A percentile compares a stretch with the other conserved stretches of the same genome.
Conservation (phyloP, 2,113 vertebrate genomes). For the Eudyptes chrysolophus region DNA sequence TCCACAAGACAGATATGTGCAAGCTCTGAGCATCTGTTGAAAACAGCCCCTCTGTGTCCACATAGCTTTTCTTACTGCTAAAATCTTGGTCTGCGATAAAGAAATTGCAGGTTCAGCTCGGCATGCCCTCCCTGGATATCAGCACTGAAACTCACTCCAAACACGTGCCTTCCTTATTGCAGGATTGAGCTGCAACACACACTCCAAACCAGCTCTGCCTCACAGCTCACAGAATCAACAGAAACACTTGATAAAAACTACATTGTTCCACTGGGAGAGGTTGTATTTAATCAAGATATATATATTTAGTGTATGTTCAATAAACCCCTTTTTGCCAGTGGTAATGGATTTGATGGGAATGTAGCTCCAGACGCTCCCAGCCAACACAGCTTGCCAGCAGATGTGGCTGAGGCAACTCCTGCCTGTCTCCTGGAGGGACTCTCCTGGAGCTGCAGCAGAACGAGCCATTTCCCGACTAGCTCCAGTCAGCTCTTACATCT, state of each 20-base stretch:
- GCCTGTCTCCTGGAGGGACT: background rate
- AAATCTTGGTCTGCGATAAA: background rate
- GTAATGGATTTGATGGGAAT: background rate
- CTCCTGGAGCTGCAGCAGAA: background rate
- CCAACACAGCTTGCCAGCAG: background rate
- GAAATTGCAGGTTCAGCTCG: background rate
- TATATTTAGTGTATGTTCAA: background rate
- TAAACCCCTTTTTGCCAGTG: background rate
- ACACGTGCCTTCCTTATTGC: background rate
- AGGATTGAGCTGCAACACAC: background rate
- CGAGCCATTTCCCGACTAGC: background rate
- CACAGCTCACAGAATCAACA: conserved; percentile 34
- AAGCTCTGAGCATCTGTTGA: background rate
- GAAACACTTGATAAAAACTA: conserved; percentile 8
- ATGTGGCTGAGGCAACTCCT: background rate
- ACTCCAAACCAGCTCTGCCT: conserved; percentile 1
- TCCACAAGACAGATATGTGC: background rate
- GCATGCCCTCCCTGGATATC: background rate
- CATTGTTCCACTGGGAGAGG: conserved; percentile 7
- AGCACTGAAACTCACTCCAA: background rate
- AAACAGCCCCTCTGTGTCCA: background rate
- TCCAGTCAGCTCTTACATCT: background rate
- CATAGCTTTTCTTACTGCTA: background rate
- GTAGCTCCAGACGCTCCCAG: background rate
- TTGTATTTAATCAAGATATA: background rate